Evolutionary conservation across 1,140 invertebrate genomes (phyloP).

Genomic region (Vanessa tameamea): DNA sequence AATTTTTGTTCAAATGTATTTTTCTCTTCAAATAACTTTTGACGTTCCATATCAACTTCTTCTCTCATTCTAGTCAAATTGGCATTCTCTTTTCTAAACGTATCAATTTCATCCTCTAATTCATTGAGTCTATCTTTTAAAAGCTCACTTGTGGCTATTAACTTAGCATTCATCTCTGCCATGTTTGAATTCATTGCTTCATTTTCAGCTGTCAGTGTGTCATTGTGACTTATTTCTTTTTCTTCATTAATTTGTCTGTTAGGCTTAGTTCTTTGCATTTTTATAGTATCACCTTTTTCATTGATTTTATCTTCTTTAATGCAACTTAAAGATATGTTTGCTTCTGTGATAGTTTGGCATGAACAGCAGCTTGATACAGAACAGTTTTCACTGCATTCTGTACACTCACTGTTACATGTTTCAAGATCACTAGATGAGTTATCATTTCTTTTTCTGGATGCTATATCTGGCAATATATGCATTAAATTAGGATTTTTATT

Average conservation of each 20-base stretch:
- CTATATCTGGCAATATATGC: slow-evolving; percentile 50
- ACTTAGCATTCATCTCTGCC: slow-evolving; percentile 75
- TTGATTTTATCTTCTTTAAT: slow-evolving; percentile 31
- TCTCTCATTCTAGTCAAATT: slow-evolving; percentile 81
- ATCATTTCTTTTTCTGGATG: slow-evolving; percentile 41
- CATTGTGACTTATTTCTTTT: slow-evolving; percentile 49
- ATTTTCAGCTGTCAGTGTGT: slow-evolving; percentile 66
- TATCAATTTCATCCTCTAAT: slow-evolving; percentile 85
- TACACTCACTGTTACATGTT: slow-evolving; percentile 65
- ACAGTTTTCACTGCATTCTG: slow-evolving; percentile 63
- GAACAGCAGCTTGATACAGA: slow-evolving; percentile 64
- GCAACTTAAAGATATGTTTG: slow-evolving; percentile 22
- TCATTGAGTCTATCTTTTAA: slow-evolving; percentile 84
- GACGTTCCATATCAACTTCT: slow-evolving; percentile 82
- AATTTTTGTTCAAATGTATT: slow-evolving; percentile 83
- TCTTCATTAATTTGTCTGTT: slow-evolving; percentile 33
- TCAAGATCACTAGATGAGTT: slow-evolving; percentile 57
- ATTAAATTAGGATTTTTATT: slow-evolving; percentile 63
- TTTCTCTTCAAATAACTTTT: slow-evolving; percentile 82
- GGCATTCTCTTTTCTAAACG: slow-evolving; percentile 84
- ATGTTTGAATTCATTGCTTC: slow-evolving; percentile 61
- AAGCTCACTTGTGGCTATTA: slow-evolving; percentile 82
- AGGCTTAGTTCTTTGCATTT: slow-evolving; percentile 31
- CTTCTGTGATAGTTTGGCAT: slow-evolving; percentile 58
- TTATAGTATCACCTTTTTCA: slow-evolving; percentile 28